A percentile compares a stretch with the other conserved stretches of the same genome.
phyloP scores from a whole-genome alignment of 2,888 invertebrate species.

The Phyllotreta striolata region DNA sequence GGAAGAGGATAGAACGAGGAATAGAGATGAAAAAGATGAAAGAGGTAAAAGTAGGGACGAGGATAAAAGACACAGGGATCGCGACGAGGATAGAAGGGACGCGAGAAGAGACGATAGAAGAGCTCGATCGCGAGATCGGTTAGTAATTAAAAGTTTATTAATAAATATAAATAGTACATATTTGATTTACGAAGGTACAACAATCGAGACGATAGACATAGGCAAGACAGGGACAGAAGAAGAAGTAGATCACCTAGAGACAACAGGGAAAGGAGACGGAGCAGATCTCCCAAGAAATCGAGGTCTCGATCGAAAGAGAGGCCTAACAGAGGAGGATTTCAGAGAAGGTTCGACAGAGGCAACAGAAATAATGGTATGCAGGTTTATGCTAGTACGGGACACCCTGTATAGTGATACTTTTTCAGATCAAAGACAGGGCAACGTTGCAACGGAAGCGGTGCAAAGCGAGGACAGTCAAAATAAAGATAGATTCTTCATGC shows the following conservation, averaged over 20 bases:
- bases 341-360: slow-evolving; percentile 61
- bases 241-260: slow-evolving; percentile 49
- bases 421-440: slow-evolving; percentile 17
- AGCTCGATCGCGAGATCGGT: slow-evolving; percentile 54
- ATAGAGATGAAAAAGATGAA: slow-evolving; percentile 47
- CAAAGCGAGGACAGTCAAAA: slow-evolving; percentile 25
- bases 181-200: slow-evolving; percentile 30
- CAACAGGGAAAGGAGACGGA: slow-evolving; percentile 49
- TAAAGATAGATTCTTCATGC: slow-evolving; percentile 55
- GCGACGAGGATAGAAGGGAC: slow-evolving; percentile 42
- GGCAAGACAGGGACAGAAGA: slow-evolving; percentile 52
- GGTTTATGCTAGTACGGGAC: too few species aligned
- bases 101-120: slow-evolving; percentile 39
- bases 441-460: slow-evolving; percentile 66
- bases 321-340: slow-evolving; percentile 52
- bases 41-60: slow-evolving; percentile 37
- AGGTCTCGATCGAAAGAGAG: slow-evolving; percentile 52
- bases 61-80: slow-evolving; percentile 47
- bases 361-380: slow-evolving; percentile 63
- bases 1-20: slow-evolving; percentile 28
- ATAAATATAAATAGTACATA: not conserved
- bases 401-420: slow-evolving; percentile 48
- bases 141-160: not conserved
- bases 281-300: slow-evolving; percentile 53
- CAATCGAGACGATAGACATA: slow-evolving; percentile 43